phyloP scores from a whole-genome alignment of 2,113 vertebrate species.

The Labrus mixtus region DNA sequence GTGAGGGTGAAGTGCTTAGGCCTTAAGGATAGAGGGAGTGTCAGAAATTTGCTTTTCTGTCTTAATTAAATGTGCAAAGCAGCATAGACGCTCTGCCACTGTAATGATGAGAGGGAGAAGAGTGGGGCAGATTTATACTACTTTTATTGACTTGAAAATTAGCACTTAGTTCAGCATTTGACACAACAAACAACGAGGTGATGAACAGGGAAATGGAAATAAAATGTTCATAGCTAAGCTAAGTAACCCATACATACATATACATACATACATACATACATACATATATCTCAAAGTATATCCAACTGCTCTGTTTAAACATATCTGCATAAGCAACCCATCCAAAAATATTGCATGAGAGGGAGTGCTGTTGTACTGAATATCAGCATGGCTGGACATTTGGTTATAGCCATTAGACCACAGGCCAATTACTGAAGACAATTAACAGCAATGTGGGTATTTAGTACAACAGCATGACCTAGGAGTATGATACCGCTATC shows the following conservation, averaged over 20 bases:
- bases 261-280: no score
- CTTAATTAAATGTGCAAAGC: slow-evolving; percentile 72
- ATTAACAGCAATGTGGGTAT: no score
- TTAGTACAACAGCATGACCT: no score
- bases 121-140: neutral
- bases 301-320: no score
- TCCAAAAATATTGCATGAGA: no score
- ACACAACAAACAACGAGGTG: neutral
- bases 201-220: slow-evolving; percentile 10
- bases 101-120: slow-evolving; percentile 22
- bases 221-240: neutral
- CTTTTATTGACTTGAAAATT: neutral
- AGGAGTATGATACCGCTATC: no score
- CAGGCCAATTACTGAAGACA: no score
- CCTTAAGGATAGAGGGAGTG: slow-evolving; percentile 41
- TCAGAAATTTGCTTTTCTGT: slow-evolving; percentile 51
- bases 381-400: no score
- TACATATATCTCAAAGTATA: neutral
- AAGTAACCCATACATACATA: neutral
- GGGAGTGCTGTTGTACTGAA: no score
- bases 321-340: no score
- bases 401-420: no score
- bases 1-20: slow-evolving; percentile 53
- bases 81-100: slow-evolving; percentile 43
- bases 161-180: neutral